A percentile compares a stretch with the other conserved stretches of the same genome.
Evolutionary conservation across 92 coral and sea anemone genomes (phyloP).

Genomic region (Bergia puertoricense): DNA sequence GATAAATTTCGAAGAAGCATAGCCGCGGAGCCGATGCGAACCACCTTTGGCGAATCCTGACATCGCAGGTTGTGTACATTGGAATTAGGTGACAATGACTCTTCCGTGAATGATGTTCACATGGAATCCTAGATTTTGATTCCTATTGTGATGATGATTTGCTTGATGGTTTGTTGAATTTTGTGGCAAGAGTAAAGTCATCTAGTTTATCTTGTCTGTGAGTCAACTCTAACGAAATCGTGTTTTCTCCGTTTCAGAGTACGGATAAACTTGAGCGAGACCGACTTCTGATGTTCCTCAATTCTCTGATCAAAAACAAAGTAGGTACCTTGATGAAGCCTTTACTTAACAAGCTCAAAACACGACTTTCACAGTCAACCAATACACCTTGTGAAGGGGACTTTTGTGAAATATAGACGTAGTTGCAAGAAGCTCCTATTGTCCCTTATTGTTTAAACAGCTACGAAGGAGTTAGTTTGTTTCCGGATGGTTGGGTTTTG

Average conservation of each 20-base stretch:
- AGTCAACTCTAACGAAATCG: not conserved
- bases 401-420: no score
- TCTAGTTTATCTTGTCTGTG: constrained; percentile 3
- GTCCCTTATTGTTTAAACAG: no score
- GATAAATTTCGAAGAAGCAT: no score
- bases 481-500: no score
- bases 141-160: not conserved
- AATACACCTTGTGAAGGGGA: no score
- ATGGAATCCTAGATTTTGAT: not conserved
- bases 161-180: not conserved
- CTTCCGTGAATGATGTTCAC: no score
- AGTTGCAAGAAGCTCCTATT: no score
- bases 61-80: not conserved
- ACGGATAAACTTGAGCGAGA: constrained; percentile 93
- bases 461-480: no score
- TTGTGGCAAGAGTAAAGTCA: not conserved
- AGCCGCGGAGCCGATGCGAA: no score
- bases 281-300: constrained; percentile 84
- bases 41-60: no score
- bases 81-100: not conserved
- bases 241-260: constrained; percentile 64
- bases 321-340: constrained; percentile 36
- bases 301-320: constrained; percentile 90
- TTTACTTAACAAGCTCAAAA: no score
- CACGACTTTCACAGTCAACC: no score